Percentiles rank a stretch among this genome's conserved stretches.
Evolutionary conservation across 2,888 invertebrate genomes (phyloP).

Genomic region (Caenorhabditis becei): DNA sequence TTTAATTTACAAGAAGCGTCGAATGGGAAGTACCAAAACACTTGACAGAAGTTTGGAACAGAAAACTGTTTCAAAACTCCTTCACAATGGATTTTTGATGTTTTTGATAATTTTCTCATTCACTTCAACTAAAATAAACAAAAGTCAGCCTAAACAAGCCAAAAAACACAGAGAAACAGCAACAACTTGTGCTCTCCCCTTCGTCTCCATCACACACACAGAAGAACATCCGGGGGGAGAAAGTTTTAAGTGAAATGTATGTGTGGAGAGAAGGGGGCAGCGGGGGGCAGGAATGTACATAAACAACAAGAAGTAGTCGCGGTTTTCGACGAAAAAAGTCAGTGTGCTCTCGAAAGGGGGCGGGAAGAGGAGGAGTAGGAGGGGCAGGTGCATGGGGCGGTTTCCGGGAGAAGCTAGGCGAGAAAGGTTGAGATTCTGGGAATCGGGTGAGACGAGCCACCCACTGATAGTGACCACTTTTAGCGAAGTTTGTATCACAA

Average conservation of each 20-base stretch:
- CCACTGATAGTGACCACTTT: too few species aligned
- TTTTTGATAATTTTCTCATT: too few species aligned
- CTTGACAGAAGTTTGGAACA: too few species aligned
- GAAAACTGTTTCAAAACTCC: too few species aligned
- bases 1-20: too few species aligned
- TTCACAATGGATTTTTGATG: too few species aligned
- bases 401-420: background rate
- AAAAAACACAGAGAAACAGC: too few species aligned
- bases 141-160: too few species aligned
- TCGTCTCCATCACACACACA: background rate
- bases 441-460: background rate
- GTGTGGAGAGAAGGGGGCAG: background rate
- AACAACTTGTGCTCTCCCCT: too few species aligned
- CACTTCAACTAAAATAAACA: too few species aligned
- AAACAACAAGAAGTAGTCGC: conserved; percentile 25
- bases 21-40: too few species aligned
- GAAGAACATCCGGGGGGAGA: background rate
- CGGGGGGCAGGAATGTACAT: background rate
- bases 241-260: conserved; percentile 14
- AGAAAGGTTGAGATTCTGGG: background rate
- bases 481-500: too few species aligned
- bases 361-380: background rate
- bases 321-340: background rate
- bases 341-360: background rate
- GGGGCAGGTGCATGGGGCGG: background rate